Percentiles rank a stretch among this genome's conserved stretches.
Conservation (phyloP, 2,113 vertebrate genomes). For the Heterocephalus glaber region DNA sequence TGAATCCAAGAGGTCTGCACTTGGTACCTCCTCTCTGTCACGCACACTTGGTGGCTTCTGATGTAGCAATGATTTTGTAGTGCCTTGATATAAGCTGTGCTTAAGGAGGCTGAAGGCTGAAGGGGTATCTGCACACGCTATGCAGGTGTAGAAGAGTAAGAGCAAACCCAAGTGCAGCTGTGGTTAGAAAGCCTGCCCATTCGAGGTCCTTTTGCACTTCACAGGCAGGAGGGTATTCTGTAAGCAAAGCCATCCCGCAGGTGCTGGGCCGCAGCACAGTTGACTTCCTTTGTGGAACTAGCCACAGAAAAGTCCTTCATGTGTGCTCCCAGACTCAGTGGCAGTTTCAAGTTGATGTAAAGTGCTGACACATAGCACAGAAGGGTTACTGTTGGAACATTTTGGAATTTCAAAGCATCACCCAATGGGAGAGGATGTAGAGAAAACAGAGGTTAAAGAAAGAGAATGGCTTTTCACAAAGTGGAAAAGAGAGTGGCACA, state of each 20-base stretch:
- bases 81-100: background rate
- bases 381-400: conserved; percentile 61
- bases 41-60: background rate
- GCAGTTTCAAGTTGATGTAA: conserved; percentile 63
- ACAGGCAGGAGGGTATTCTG: conserved; percentile 52
- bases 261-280: conserved; percentile 19
- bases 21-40: background rate
- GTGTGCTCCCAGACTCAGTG: conserved; percentile 64
- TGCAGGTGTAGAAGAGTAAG: background rate
- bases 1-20: background rate
- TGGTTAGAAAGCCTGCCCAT: conserved; percentile 29
- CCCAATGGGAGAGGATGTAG: conserved; percentile 31
- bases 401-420: conserved; percentile 73
- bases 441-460: conserved; percentile 63
- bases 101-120: background rate
- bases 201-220: conserved; percentile 60
- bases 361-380: conserved; percentile 52
- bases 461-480: conserved; percentile 12
- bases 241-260: conserved; percentile 65
- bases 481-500: background rate
- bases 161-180: background rate
- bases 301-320: conserved; percentile 70
- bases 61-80: background rate
- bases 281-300: conserved; percentile 70
- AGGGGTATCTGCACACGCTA: background rate